phyloP scores from a whole-genome alignment of 2,888 invertebrate species.

The Tyria jacobaeae region DNA sequence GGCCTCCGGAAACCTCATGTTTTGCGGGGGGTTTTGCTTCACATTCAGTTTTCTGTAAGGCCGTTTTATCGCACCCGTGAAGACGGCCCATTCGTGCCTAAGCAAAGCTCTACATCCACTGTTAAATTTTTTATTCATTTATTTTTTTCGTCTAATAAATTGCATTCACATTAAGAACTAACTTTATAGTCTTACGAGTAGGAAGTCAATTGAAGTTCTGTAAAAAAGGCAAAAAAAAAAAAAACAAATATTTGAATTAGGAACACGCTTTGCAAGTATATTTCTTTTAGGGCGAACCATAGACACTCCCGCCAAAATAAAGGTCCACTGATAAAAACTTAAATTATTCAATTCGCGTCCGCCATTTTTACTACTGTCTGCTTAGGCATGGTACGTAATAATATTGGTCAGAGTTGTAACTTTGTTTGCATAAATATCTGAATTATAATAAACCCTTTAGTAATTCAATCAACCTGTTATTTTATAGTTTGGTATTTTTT shows the following conservation, averaged over 20 bases:
- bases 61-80: too few species aligned
- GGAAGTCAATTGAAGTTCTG: not conserved
- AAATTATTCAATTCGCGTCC: constrained; percentile 30
- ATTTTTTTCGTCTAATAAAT: not conserved
- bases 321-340: constrained; percentile 21
- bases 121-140: too few species aligned
- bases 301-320: constrained; percentile 28
- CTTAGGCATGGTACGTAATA: constrained; percentile 12
- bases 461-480: constrained; percentile 10
- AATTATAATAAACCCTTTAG: not conserved
- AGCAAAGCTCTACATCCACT: too few species aligned
- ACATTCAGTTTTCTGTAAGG: too few species aligned
- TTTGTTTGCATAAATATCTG: constrained; percentile 5
- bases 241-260: constrained; percentile 3
- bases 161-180: too few species aligned
- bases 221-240: not conserved
- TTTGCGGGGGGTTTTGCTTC: too few species aligned
- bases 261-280: constrained; percentile 1
- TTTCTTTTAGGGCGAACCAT: constrained; percentile 6
- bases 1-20: too few species aligned
- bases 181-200: not conserved
- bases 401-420: not conserved
- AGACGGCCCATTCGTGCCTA: too few species aligned
- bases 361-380: constrained; percentile 39
- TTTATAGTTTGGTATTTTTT: not conserved